These are phyloP conservation scores for Chaetura pelagica DNA, from an alignment of 2,113 vertebrate species.

Conservation along the genomic window DNA sequence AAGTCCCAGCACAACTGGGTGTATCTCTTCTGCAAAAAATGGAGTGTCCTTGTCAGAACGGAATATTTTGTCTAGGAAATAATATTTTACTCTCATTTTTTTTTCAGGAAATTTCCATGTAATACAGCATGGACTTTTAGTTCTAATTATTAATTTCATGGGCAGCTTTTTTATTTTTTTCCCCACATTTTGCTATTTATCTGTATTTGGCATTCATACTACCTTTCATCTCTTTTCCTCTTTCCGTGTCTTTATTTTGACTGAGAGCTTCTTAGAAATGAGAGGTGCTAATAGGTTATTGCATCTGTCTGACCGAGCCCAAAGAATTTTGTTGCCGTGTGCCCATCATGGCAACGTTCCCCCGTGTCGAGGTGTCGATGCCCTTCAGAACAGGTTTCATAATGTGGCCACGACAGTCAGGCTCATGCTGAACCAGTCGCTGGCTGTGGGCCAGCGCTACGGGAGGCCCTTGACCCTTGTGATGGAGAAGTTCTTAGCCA, in stretches of 20 bases:
- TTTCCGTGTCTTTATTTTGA: not conserved
- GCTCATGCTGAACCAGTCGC: accelerated
- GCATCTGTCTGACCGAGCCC: accelerated
- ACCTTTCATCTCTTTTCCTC: not conserved
- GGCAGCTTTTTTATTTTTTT: not conserved
- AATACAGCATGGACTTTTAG: not conserved
- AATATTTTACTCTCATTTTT: not conserved
- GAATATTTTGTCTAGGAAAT: not conserved
- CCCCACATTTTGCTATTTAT: not conserved
- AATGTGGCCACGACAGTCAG: accelerated
- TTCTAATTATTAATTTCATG: not conserved
- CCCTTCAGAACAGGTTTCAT: not conserved
- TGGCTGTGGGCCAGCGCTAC: accelerated
- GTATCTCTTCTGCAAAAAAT: not conserved
- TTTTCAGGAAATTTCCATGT: not conserved
- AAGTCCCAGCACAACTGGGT: not conserved
- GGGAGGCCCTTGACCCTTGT: not conserved
- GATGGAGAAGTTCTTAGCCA: not conserved
- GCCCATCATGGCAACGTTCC: not conserved
- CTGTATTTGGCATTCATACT: not conserved
- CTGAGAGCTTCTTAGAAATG: not conserved
- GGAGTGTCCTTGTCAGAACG: not conserved
- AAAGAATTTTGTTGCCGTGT: not conserved
- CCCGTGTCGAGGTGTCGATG: accelerated
- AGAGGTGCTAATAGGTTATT: not conserved